A percentile compares a stretch with the other conserved stretches of the same genome.
phyloP scores from a whole-genome alignment of 2,113 vertebrate genomes.

The Myotis yumanensis region DNA sequence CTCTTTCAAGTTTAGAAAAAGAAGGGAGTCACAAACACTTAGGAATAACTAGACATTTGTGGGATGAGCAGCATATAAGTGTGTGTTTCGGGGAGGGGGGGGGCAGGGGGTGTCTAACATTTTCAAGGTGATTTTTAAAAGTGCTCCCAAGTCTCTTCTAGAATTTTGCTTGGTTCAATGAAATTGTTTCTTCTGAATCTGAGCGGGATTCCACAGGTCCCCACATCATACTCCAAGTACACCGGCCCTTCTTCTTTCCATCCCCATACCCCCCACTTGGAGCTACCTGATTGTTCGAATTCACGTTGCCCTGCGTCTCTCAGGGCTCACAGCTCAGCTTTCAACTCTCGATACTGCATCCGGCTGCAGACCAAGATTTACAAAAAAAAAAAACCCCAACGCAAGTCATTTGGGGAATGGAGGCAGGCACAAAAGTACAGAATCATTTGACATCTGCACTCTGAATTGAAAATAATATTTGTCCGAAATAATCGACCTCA shows the following conservation, averaged over 20 bases:
- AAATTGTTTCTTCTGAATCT: background rate
- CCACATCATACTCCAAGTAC: rapidly evolving
- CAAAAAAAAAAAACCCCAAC: background rate
- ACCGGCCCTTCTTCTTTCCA: background rate
- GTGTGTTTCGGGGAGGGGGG: too few relatives aligned
- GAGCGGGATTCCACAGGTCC: background rate
- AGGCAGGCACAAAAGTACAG: background rate
- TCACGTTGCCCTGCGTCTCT: background rate
- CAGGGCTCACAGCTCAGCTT: background rate
- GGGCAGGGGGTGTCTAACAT: rapidly evolving
- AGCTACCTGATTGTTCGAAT: background rate
- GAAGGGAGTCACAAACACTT: background rate
- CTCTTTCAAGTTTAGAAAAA: background rate
- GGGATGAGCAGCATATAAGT: background rate
- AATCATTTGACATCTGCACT: background rate
- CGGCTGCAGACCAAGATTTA: constrained; percentile 3
- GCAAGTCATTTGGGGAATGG: background rate
- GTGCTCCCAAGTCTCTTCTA: background rate
- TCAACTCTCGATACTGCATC: background rate
- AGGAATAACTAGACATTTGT: background rate
- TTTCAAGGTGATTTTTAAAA: background rate
- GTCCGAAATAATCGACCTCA: constrained; percentile 18
- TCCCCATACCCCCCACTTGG: rapidly evolving
- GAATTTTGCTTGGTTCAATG: background rate
- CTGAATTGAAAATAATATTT: constrained; percentile 16